These are phyloP conservation scores for Eristalis pertinax DNA, from an alignment of 2,888 invertebrate species.

Conservation along the genomic window DNA sequence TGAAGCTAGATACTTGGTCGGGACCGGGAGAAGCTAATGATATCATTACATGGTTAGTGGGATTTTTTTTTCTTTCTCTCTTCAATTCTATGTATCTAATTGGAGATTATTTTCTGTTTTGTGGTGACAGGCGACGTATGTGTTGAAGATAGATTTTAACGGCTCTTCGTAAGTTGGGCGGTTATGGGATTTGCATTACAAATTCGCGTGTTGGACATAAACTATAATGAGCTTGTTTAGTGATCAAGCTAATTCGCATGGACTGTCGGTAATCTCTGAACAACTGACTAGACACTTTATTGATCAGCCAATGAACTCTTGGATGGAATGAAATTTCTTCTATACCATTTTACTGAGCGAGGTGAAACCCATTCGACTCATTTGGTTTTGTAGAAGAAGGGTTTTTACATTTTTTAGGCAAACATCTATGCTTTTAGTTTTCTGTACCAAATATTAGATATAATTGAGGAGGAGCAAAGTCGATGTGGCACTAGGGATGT, in stretches of 20 bases:
- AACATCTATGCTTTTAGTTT: no score
- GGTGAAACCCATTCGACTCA: no score
- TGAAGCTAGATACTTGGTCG: not conserved
- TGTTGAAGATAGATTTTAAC: not conserved
- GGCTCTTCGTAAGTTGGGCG: not conserved
- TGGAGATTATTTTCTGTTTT: constrained; percentile 16
- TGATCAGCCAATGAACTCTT: no score
- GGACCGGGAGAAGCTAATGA: constrained; percentile 28
- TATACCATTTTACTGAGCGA: no score
- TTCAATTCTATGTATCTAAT: not conserved
- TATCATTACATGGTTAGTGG: constrained; percentile 37
- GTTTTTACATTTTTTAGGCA: no score
- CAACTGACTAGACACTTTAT: no score
- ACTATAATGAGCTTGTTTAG: not conserved
- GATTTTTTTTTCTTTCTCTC: not conserved
- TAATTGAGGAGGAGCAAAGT: no score
- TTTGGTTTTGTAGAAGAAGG: no score
- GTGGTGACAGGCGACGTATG: constrained; percentile 12
- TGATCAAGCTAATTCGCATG: not conserved
- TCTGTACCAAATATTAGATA: no score
- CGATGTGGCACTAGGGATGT: no score
- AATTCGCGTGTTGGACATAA: not conserved
- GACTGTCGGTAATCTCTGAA: not conserved
- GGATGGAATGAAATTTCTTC: no score
- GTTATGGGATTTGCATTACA: not conserved